A percentile compares a stretch with the other conserved stretches of the same genome.
Conservation (phyloP, 2,113 vertebrate genomes). For the Brachyhypopomus occidentalis region DNA sequence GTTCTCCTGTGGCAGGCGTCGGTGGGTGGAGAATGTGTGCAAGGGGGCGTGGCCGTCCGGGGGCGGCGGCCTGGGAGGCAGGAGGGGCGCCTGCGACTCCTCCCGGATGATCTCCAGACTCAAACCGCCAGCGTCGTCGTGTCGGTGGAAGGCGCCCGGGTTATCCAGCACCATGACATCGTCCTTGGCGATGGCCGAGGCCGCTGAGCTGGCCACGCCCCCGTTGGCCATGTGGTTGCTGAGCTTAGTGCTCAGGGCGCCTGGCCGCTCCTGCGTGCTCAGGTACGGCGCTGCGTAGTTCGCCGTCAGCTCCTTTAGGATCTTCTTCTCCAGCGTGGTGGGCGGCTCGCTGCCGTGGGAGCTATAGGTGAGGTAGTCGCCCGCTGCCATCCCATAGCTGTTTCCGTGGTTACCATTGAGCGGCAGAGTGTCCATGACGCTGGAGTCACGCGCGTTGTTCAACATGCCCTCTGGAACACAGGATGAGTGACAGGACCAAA, state of each 20-base stretch:
- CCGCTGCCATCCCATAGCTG: constrained; percentile 94
- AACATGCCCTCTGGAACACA: constrained; percentile 96
- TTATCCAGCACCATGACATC: constrained; percentile 89
- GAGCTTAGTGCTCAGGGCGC: constrained; percentile 90
- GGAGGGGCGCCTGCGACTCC: constrained; percentile 90
- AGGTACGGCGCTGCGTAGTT: constrained; percentile 97
- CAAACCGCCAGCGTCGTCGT: constrained; percentile 82
- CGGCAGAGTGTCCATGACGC: constrained; percentile 99
- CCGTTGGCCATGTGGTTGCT: constrained; percentile 95
- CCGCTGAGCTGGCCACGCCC: constrained; percentile 66
- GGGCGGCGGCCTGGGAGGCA: constrained; percentile 86
- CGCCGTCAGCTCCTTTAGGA: constrained; percentile 97
- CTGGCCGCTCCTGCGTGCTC: constrained; percentile 89
- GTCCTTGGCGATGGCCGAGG: constrained; percentile 69
- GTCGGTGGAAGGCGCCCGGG: constrained; percentile 80
- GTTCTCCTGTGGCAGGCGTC: constrained; percentile 91
- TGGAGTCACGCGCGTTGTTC: constrained; percentile 99
- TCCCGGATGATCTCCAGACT: constrained; percentile 94
- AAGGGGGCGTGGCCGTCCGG: constrained; percentile 83
- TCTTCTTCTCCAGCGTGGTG: constrained; percentile 96
- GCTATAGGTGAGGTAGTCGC: constrained; percentile 93
- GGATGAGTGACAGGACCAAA: neutral
- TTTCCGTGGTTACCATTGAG: constrained; percentile 99
- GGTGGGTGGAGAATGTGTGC: constrained; percentile 83
- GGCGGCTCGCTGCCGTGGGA: constrained; percentile 85